Evolutionary conservation across 2,113 vertebrate genomes (phyloP).

Genomic region (Salvator merianae): DNA sequence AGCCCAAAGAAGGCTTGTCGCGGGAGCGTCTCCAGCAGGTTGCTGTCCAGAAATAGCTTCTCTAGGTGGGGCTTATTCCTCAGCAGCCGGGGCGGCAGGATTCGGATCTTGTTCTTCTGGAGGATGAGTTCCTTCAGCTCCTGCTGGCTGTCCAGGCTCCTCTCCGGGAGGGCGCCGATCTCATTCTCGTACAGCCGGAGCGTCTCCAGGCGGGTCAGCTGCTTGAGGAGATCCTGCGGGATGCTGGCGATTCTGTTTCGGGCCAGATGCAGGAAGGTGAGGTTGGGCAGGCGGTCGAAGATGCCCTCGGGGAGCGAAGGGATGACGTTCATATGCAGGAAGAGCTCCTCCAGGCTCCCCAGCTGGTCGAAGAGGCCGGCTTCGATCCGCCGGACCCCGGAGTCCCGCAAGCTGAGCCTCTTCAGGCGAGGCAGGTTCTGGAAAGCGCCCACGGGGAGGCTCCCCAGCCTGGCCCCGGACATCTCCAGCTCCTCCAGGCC

Average conservation of each 20-base stretch:
- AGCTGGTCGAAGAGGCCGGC: slow-evolving; percentile 77
- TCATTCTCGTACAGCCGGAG: slow-evolving; percentile 80
- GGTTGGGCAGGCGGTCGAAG: slow-evolving; percentile 77
- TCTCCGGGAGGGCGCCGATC: slow-evolving; percentile 70
- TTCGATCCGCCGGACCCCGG: slow-evolving; percentile 66
- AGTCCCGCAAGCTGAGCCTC: slow-evolving; percentile 71
- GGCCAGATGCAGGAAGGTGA: slow-evolving; percentile 70
- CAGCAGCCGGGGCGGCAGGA: slow-evolving; percentile 72
- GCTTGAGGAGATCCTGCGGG: slow-evolving; percentile 67
- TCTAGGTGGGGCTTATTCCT: slow-evolving; percentile 72
- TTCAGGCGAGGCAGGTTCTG: slow-evolving; percentile 68
- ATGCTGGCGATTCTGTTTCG: slow-evolving; percentile 75
- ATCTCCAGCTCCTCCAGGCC: slow-evolving; percentile 71
- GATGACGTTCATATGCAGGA: slow-evolving; percentile 73
- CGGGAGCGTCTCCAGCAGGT: slow-evolving; percentile 66
- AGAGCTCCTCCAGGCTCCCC: slow-evolving; percentile 61
- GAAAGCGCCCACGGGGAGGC: slow-evolving; percentile 74
- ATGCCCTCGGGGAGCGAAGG: slow-evolving; percentile 72
- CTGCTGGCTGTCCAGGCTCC: slow-evolving; percentile 68
- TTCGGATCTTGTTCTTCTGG: slow-evolving; percentile 67
- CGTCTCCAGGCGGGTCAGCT: slow-evolving; percentile 65
- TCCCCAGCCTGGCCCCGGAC: slow-evolving; percentile 64
- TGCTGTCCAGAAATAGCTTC: slow-evolving; percentile 68
- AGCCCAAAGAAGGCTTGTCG: slow-evolving; percentile 72
- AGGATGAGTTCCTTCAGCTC: slow-evolving; percentile 75